Conservation (phyloP, 2,888 invertebrate species). For the Acrobasis consociella region DNA sequence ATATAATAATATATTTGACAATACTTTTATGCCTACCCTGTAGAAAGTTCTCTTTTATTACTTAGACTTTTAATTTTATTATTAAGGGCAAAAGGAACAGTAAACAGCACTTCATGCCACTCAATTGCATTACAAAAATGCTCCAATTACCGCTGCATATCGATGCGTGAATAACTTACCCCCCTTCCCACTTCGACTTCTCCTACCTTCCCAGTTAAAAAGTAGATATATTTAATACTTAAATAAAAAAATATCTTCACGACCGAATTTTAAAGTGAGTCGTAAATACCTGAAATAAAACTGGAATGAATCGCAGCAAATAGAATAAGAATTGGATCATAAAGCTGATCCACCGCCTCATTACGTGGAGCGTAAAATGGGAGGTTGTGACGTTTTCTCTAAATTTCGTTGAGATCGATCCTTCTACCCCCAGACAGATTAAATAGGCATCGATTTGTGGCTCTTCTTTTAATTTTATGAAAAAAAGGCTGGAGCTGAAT, state of each 20-base stretch:
- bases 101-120: no score
- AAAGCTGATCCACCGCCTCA: constrained; percentile 57
- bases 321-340: constrained; percentile 45
- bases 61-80: no score
- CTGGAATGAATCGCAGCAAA: constrained; percentile 49
- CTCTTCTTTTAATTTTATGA: not conserved
- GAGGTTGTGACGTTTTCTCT: constrained; percentile 57
- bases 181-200: no score
- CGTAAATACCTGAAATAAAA: constrained; percentile 30
- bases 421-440: constrained; percentile 43
- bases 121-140: no score
- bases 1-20: no score
- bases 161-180: no score
- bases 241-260: constrained; percentile 12
- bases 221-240: not conserved
- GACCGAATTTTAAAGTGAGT: not conserved
- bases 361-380: constrained; percentile 59
- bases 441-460: constrained; percentile 14
- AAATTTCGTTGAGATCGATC: constrained; percentile 66
- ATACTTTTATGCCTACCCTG: no score
- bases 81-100: no score
- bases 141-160: no score
- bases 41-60: no score
- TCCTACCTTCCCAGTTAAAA: not conserved
- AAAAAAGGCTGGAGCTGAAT: no score